Conservation (phyloP, 2,888 invertebrate genomes). For the Himalopsyche anomala region DNA sequence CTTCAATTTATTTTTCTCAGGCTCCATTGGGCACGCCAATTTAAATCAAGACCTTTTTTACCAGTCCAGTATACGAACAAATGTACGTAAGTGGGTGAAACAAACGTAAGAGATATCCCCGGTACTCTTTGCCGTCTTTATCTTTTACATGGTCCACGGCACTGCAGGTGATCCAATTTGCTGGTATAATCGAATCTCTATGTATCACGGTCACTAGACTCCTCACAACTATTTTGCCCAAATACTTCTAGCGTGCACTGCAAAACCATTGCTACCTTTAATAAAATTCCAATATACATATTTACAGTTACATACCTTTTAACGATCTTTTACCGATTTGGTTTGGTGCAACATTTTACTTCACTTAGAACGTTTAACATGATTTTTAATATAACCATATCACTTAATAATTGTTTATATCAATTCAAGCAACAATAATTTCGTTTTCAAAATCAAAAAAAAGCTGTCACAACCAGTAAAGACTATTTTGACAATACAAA, state of each 20-base stretch:
- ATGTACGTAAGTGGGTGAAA: slow-evolving; percentile 59
- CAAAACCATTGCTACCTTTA: background rate
- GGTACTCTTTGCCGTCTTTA: slow-evolving; percentile 69
- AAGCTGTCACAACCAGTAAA: no score
- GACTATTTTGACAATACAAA: no score
- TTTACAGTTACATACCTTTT: background rate
- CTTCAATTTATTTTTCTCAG: slow-evolving; percentile 62
- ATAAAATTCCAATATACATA: background rate
- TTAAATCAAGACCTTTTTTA: slow-evolving; percentile 63
- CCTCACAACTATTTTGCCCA: slow-evolving; percentile 16
- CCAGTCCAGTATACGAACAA: slow-evolving; percentile 47
- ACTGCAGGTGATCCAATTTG: slow-evolving; percentile 79
- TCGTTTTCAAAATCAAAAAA: no score
- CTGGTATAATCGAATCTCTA: slow-evolving; percentile 77
- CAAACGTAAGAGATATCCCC: slow-evolving; percentile 64
- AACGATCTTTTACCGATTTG: no score
- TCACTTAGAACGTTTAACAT: no score
- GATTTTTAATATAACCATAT: no score
- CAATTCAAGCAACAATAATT: no score
- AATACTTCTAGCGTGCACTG: background rate
- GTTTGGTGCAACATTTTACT: no score
- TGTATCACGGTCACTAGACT: slow-evolving; percentile 44
- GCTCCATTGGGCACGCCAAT: slow-evolving; percentile 63
- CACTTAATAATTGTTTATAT: no score
- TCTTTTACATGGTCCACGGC: slow-evolving; percentile 75